Percentiles rank a stretch among this genome's conserved stretches.
phyloP scores from a whole-genome alignment of 2,888 invertebrate species.

The Campoplex capitator region DNA sequence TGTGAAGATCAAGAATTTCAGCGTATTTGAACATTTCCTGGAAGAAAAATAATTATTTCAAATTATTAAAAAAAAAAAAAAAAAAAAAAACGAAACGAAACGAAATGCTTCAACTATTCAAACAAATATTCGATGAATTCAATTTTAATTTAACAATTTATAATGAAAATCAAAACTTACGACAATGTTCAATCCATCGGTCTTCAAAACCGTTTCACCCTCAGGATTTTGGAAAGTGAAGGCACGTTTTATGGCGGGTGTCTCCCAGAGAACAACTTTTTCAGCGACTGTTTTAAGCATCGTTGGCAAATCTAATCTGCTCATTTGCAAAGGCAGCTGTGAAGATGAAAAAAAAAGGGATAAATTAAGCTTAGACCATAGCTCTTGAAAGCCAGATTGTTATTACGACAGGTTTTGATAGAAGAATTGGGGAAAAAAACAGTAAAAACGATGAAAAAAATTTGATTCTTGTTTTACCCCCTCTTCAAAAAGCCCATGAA shows the following conservation, averaged over 20 bases:
- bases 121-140: background rate
- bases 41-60: background rate
- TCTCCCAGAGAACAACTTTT: slow-evolving; percentile 92
- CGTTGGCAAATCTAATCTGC: slow-evolving; percentile 91
- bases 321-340: slow-evolving; percentile 87
- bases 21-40: slow-evolving; percentile 95
- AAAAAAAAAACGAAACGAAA: background rate
- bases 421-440: background rate
- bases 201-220: slow-evolving; percentile 90
- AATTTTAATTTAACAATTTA: background rate
- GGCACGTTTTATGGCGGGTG: slow-evolving; percentile 92
- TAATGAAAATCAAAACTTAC: slow-evolving; percentile 81
- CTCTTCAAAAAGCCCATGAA: background rate
- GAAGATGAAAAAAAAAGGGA: background rate
- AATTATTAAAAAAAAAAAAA: background rate
- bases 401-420: background rate
- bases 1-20: slow-evolving; percentile 91
- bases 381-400: background rate
- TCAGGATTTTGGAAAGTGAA: slow-evolving; percentile 91
- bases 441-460: background rate
- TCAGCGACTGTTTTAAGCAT: slow-evolving; percentile 90
- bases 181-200: slow-evolving; percentile 97
- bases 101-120: background rate
- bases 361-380: background rate
- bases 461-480: background rate